Base-by-base conservation (phyloP, 2,113 vertebrate genomes). In the Epinephelus moara region DNA sequence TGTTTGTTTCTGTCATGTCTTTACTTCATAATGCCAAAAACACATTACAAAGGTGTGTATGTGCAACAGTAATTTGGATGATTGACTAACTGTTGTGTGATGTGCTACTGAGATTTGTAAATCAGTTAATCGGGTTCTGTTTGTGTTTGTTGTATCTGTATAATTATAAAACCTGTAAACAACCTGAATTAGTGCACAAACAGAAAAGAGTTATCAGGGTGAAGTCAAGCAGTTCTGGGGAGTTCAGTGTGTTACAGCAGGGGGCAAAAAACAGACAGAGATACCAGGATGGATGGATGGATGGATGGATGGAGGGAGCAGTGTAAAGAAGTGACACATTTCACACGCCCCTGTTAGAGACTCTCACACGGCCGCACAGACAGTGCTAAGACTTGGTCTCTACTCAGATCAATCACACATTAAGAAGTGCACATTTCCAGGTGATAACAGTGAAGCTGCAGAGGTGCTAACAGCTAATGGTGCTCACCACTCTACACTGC, bases 261-360 rank as follows among this genome's bases (percentile, higher is more conserved):
- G 60, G 30, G 30, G 42, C 53, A 25, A 49, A 56, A 42, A 27
- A 21, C 23, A 68, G 4, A 76, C 21, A 63, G 67, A 78, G 57
- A 88, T 33, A 67, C 23, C 47, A 18, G n/a, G 61, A 78, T 52
- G 27, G 55, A 49, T 18, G 40, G 80, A 85, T 18, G 57, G 25
- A 27, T 27, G 25, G 70, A 76, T 27, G 18, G 42, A 74, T 13
- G 45, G 87, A 63, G 33, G 27, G 67, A 50, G 42, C 23, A 57
- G 78, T 76, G 78, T 75, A 63, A 88, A 75, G 37, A 91, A 69
- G 92, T 89, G 94, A 79, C 80, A 86, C 85, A 94, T 94, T 95
- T 95, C 92, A 92, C 94, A 92, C 83, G 1, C 80, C 81, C n/a
- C 40, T 70, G 92, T 85, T 70, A 92, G 85, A 90, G 79, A 80